Conservation (phyloP, 2,888 invertebrate genomes). For the Frankliniella intonsa region DNA sequence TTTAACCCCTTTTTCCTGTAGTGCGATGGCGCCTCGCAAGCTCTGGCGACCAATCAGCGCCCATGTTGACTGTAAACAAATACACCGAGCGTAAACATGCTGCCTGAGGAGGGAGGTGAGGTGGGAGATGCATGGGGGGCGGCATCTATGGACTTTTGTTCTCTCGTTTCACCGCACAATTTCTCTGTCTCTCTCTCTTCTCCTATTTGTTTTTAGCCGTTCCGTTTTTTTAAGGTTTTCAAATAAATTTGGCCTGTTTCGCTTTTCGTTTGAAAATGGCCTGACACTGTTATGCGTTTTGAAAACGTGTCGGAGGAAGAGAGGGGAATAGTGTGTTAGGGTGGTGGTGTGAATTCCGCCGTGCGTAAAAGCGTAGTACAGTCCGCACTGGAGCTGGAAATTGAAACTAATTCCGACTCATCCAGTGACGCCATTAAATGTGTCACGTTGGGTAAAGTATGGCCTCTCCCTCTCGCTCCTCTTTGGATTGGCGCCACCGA, state of each 20-base stretch:
- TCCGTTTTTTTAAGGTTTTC: background rate
- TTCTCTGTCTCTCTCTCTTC: too few relatives aligned
- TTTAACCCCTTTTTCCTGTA: too few relatives aligned
- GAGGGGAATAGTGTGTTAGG: background rate
- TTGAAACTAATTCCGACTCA: conserved; percentile 15
- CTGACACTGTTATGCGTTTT: background rate
- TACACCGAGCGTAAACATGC: too few relatives aligned
- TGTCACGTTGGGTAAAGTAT: conserved; percentile 1
- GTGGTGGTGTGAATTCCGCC: background rate
- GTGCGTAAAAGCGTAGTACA: background rate
- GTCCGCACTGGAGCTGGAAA: background rate
- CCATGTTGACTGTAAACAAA: too few relatives aligned
- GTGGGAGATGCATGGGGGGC: too few relatives aligned
- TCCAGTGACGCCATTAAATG: background rate
- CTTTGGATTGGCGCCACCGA: conserved; percentile 12
- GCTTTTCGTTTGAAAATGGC: background rate
- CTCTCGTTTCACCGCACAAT: too few relatives aligned
- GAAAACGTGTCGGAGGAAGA: background rate
- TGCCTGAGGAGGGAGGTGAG: too few relatives aligned
- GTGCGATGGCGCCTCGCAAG: too few relatives aligned
- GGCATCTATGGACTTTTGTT: too few relatives aligned
- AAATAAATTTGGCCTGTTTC: background rate
- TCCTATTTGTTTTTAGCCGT: background rate
- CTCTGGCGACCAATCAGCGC: too few relatives aligned
- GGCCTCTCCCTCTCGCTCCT: background rate